Evolutionary conservation across 2,797 vertebrate species (phyloP), one percentile per base, ranked within the genome.

Genomic region (Gymnothorax javanicus): DNA sequence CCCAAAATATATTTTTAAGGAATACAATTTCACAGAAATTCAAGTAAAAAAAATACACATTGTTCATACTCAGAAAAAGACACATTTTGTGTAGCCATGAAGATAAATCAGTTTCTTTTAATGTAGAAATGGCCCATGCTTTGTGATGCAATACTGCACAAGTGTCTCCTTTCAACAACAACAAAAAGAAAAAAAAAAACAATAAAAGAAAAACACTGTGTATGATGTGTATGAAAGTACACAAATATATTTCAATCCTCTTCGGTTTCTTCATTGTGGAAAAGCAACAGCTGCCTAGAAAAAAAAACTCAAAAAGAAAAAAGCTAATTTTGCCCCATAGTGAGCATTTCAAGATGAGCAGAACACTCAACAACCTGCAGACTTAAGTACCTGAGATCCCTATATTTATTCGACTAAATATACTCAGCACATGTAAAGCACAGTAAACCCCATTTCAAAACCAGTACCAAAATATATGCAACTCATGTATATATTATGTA

Each of bases 41-140:
- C 54, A 81, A 56, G 17, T 7, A 20, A 23, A 81, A 2, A 85
- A 83, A 88, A 86, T 87, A 89, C 64, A 84, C 11, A 89, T 85
- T 86, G 84, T 81, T 77, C 50, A 91, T 85, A 90, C 60, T 64
- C 71, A 25, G 54, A 75, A 85, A 84, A 89, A 90, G 87, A 89
- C 87, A 94, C 92, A 93, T 43, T 43, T 43, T 43, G 89, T 60
- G 86, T 89, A 87, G 90, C 50, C 50, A 54, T 1, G 50, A 52
- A 3, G 20, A 23, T 56, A 79, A 23, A 79, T 79, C 75, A 79
- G 33, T 77, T 43, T 62, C n/a, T 67, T 95, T 94, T 94, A 94
- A 94, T 93, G 91, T 88, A 94, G 92, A 94, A 92, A 94, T 94
- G 91, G 9, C 91, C 93, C 93, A 94, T 93, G 93, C 92, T 93